Evolutionary conservation across 2,113 vertebrate genomes (phyloP).

Genomic region (Amphilophus citrinellus): DNA sequence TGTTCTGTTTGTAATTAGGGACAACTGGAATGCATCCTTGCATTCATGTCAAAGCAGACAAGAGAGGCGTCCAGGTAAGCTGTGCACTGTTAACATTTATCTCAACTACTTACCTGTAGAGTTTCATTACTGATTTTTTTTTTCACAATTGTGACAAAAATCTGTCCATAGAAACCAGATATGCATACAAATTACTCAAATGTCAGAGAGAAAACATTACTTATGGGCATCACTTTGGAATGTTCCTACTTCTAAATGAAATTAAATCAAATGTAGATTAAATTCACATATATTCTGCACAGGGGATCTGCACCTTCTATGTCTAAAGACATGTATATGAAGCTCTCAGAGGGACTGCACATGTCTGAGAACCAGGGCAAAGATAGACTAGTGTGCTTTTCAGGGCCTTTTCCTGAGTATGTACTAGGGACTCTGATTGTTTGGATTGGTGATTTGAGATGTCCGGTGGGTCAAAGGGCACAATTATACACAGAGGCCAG

Average conservation of each 20-base stretch:
- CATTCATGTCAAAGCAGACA: constrained; percentile 5
- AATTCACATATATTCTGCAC: constrained; percentile 31
- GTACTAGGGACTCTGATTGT: constrained; percentile 62
- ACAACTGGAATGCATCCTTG: constrained; percentile 26
- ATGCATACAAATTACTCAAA: not conserved
- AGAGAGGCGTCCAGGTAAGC: not conserved
- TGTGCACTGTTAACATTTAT: not conserved
- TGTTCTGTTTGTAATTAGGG: constrained; percentile 48
- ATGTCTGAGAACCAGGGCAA: constrained; percentile 38
- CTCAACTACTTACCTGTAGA: too few relatives aligned
- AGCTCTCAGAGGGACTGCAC: constrained; percentile 36
- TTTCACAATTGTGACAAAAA: too few relatives aligned
- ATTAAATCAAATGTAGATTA: constrained; percentile 19
- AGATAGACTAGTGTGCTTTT: constrained; percentile 24
- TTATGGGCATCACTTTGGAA: constrained; percentile 13
- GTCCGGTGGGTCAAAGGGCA: constrained; percentile 70
- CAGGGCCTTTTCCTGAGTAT: constrained; percentile 50
- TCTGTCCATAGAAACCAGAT: not conserved
- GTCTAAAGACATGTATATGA: constrained; percentile 20
- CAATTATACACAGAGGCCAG: constrained; percentile 70
- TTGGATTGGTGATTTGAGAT: constrained; percentile 77
- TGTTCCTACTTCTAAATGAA: constrained; percentile 29
- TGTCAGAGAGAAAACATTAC: not conserved
- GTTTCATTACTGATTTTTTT: too few relatives aligned
- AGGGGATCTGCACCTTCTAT: constrained; percentile 6